A percentile compares a stretch with the other conserved stretches of the same genome.
These are phyloP conservation scores for Smittia sp. DNA, from an alignment of 2,888 invertebrate genomes.

Conservation along the genomic window DNA sequence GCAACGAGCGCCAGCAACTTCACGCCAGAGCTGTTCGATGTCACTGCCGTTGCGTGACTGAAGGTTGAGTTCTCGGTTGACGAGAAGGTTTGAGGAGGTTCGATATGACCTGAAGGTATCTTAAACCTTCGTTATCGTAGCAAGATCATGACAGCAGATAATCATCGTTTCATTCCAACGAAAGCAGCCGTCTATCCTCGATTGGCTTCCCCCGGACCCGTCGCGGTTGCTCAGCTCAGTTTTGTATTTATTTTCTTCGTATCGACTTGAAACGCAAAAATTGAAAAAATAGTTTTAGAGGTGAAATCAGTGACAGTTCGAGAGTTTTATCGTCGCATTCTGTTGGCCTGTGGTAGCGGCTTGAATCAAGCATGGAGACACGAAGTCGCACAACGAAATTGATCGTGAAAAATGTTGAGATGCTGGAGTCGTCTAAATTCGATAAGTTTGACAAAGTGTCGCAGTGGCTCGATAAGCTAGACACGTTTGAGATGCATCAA, in stretches of 20 bases:
- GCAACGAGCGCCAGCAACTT: slow-evolving; percentile 14
- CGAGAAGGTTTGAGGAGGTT: no score
- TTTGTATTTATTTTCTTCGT: slow-evolving; percentile 5
- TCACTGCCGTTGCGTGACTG: background rate
- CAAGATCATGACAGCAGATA: background rate
- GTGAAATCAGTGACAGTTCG: background rate
- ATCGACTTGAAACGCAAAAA: slow-evolving; percentile 30
- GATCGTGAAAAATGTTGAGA: slow-evolving; percentile 39
- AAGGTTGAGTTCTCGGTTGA: no score
- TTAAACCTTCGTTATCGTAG: background rate
- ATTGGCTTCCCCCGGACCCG: no score
- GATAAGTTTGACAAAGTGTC: slow-evolving; percentile 40
- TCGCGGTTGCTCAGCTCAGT: no score
- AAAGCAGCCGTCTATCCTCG: no score
- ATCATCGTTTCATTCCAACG: background rate
- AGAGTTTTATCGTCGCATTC: background rate
- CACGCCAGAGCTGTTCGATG: background rate
- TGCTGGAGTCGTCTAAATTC: slow-evolving; percentile 35
- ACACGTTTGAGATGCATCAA: slow-evolving; percentile 17
- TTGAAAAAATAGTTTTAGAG: slow-evolving; percentile 17
- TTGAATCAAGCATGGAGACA: slow-evolving; percentile 5
- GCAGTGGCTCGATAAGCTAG: slow-evolving; percentile 36
- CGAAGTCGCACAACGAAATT: slow-evolving; percentile 38
- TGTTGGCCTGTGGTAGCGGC: background rate
- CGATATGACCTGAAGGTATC: no score